Conservation (phyloP, 2,797 vertebrate species). For the Lepidocolaptes lacrymiger region DNA sequence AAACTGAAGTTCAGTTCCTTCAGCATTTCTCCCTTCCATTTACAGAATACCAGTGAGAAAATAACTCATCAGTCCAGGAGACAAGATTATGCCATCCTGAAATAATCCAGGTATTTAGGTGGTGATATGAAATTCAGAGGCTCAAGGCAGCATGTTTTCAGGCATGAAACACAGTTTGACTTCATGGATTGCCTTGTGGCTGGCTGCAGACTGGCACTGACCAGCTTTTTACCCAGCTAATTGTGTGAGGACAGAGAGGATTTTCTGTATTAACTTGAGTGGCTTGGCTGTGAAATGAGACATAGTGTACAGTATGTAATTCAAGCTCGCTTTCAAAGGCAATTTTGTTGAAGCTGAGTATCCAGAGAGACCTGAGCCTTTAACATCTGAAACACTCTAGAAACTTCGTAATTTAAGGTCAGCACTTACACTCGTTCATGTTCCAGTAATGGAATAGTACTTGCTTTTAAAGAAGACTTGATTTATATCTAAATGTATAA, state of each 20-base stretch:
- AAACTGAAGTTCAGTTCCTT: background rate
- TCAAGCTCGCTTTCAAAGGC: constrained; percentile 57
- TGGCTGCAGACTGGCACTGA: background rate
- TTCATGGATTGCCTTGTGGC: background rate
- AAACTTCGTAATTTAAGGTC: constrained; percentile 28
- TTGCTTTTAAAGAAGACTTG: constrained; percentile 29
- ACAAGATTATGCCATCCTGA: background rate
- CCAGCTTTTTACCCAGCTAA: constrained; percentile 12
- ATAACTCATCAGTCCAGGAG: background rate
- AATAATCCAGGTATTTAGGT: background rate
- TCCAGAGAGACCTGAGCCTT: constrained; percentile 40
- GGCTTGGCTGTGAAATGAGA: constrained; percentile 70
- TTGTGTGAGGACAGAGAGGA: constrained; percentile 49
- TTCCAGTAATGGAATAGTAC: constrained; percentile 3
- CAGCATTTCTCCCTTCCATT: background rate
- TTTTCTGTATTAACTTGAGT: constrained; percentile 70
- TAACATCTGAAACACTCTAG: constrained; percentile 24
- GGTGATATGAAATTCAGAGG: background rate
- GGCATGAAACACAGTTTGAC: background rate
- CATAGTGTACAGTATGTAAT: constrained; percentile 41
- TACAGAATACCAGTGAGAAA: background rate
- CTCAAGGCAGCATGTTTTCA: background rate
- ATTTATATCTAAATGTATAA: constrained; percentile 9
- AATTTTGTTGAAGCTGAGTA: constrained; percentile 49
- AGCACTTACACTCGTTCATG: background rate